Base-by-base conservation (phyloP, 2,888 invertebrate species). In the Drosophila ezoana region DNA sequence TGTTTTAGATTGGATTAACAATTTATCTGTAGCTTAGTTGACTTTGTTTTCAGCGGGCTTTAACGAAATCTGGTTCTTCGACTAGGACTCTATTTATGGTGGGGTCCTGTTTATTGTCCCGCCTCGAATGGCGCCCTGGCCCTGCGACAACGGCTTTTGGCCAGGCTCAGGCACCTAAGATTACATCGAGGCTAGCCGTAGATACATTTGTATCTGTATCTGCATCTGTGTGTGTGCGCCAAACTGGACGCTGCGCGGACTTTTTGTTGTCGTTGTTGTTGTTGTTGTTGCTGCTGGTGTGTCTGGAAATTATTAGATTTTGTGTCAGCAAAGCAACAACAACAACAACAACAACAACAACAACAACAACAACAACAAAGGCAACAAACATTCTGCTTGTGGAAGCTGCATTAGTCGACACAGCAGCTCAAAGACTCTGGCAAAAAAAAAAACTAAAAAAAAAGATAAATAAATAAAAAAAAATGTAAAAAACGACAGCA, bases 361-460 rank as follows among this genome's bases (percentile, higher is more conserved):
- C 67, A 54, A 57, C 66, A 76, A 49, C 60, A 51, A 53, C 51
- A 66, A 43, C 60, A 64, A 56, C 43, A 65, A 53, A 48, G 63
- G 41, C 35, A 32, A 28, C 28, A 52, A 57, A 47, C 52, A 33
- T 52, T 65, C 57, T 43, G 57, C 64, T 16, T 51, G 61, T 70
- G 64, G 85, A 75, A 64, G 77, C 86, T 79, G 71, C 82, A 81
- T 76, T 82, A 81, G 80, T 81, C 86, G 79, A 81, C 66, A 65
- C 73, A 54, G 56, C 49, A 72, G 58, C 52, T 57, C 38, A 40
- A 28, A 72, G 56, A 64, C 38, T 33, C 23, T 41, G 18, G 38
- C 59, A 47, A 61, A 58, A 57, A 72, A 38, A 57, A 45, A 62
- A 61, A 65, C 2, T 3, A 20, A 57, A 53, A 48, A 59, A 75